A percentile compares a stretch with the other conserved stretches of the same genome.
Evolutionary conservation across 2,888 invertebrate species (phyloP).

Genomic region (Lottia gigantea): DNA sequence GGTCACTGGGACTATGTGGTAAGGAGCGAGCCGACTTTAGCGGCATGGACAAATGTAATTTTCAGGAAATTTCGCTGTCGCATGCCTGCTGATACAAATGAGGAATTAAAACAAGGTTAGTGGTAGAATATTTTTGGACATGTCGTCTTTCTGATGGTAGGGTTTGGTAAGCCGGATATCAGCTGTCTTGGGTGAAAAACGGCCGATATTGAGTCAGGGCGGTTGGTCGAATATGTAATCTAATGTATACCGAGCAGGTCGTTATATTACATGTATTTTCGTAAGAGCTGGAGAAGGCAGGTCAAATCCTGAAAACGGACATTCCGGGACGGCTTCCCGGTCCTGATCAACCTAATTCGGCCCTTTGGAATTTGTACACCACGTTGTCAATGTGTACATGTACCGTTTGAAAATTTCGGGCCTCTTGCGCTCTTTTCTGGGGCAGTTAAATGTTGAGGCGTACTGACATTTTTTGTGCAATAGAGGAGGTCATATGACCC

Average conservation of each 20-base stretch:
- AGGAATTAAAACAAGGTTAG: too few relatives aligned
- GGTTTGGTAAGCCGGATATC: too few relatives aligned
- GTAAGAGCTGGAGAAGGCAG: not conserved
- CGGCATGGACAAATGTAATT: not conserved
- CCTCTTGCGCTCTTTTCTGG: too few relatives aligned
- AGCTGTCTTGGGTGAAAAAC: too few relatives aligned
- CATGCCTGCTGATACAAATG: not conserved
- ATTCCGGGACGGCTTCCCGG: too few relatives aligned
- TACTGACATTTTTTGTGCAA: conserved; percentile 8
- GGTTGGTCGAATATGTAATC: not conserved
- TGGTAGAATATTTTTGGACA: too few relatives aligned
- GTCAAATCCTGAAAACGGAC: not conserved
- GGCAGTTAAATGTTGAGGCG: not conserved
- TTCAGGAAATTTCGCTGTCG: conserved; percentile 4
- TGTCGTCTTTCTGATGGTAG: too few relatives aligned
- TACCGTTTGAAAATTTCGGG: too few relatives aligned
- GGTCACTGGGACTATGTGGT: conserved; percentile 10
- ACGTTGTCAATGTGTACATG: too few relatives aligned
- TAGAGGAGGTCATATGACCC: conserved; percentile 6
- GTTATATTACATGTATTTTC: not conserved
- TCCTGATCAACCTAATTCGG: too few relatives aligned
- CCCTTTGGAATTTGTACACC: too few relatives aligned
- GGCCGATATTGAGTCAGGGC: not conserved
- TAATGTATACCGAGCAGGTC: not conserved
- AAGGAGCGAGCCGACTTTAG: not conserved